Evolutionary conservation across 2,888 invertebrate genomes (phyloP).

Genomic region (Tipula helvola): DNA sequence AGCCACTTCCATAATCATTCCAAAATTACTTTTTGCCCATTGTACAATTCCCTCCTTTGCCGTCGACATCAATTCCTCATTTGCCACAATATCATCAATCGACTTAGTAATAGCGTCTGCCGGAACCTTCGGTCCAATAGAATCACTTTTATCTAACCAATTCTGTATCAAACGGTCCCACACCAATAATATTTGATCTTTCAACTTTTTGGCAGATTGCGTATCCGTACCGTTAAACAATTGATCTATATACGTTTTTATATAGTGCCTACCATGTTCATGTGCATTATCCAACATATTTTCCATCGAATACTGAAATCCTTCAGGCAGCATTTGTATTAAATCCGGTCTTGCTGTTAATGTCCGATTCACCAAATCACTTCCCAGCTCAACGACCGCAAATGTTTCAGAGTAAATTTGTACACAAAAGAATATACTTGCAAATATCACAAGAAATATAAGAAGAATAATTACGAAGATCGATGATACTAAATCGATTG

Average conservation of each 20-base stretch:
- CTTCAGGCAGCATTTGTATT: slow-evolving; percentile 61
- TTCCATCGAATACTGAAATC: slow-evolving; percentile 53
- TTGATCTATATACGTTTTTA: slow-evolving; percentile 72
- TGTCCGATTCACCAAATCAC: slow-evolving; percentile 78
- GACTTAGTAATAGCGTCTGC: slow-evolving; percentile 56
- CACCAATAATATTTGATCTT: slow-evolving; percentile 77
- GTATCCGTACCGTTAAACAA: slow-evolving; percentile 70
- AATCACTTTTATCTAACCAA: slow-evolving; percentile 65
- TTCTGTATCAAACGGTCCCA: slow-evolving; percentile 92
- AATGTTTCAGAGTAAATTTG: slow-evolving; percentile 91
- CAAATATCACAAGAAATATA: slow-evolving; percentile 62
- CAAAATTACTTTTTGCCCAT: slow-evolving; percentile 83
- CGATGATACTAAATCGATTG: slow-evolving; percentile 76
- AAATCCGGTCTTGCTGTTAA: slow-evolving; percentile 81
- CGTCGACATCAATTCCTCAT: slow-evolving; percentile 34
- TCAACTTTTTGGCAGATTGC: slow-evolving; percentile 66
- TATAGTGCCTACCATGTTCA: slow-evolving; percentile 80
- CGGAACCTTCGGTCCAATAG: slow-evolving; percentile 60
- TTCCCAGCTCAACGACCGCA: slow-evolving; percentile 77
- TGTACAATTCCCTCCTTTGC: slow-evolving; percentile 50
- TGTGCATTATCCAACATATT: slow-evolving; percentile 88
- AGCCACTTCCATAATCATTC: slow-evolving; percentile 72
- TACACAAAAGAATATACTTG: slow-evolving; percentile 55
- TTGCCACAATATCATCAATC: slow-evolving; percentile 57
- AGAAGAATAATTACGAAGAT: slow-evolving; percentile 77